Evolutionary conservation across 2,113 vertebrate genomes (phyloP), one percentile per base, ranked within the genome.

Genomic region (Poeciliopsis retropinna): DNA sequence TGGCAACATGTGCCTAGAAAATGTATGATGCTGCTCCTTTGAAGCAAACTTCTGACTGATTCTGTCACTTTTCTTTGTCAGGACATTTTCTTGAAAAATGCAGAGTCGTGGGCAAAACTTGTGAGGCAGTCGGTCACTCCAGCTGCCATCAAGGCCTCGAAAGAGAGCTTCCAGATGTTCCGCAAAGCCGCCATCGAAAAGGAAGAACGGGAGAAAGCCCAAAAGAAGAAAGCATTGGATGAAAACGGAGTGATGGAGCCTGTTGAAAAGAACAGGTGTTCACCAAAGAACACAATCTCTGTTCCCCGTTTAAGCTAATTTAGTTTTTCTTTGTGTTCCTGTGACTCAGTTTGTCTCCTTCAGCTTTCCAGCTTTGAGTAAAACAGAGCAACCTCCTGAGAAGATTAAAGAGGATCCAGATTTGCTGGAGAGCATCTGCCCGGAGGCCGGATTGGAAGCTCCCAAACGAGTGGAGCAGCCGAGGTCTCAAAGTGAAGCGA

Each of bases 111-210:
- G 98, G 94, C 92, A 27, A 95, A 70, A 73, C 90, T 98, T 30
- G 95, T 94, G 76, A 97, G 93, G 80, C 83, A 84, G 0, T 92
- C 93, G 10, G 87, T 89, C 25, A 72, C 87, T 47, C 85, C 94
- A 2, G 57, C 91, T 66, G 71, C 93, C 0, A 85, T 95, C 78
- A 97, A 96, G 84, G 91, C 96, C 0, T 97, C 96, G 5, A 94
- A 92, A 67, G 95, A 96, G 72, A 95, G 92, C 80, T 99, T 99
- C 88, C 94, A 95, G 82, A 92, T 95, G 28, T 98, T 97, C 83
- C 95, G 92, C 69, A 95, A 96, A 67, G 96, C 86, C 51, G 96
- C 96, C 0, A 91, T 96, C 64, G 95, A 96, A 77, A 98, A 94
- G 74, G 95, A 96, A 69, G 92, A 92, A 22, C 93, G 86, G 4